phyloP scores from a whole-genome alignment of 2,888 invertebrate species.

The Metopia argyrocephala region DNA sequence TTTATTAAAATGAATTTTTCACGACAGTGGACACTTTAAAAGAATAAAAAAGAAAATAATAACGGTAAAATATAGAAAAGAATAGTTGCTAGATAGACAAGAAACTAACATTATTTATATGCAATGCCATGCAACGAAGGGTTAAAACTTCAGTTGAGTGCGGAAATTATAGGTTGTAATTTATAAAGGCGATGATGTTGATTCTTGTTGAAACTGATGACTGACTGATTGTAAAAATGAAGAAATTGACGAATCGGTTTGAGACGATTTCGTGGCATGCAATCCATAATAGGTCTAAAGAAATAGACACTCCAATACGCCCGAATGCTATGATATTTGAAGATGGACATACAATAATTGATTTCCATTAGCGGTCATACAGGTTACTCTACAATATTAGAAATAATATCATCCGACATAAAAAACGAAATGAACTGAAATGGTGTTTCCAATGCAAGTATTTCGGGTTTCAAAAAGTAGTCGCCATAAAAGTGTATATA shows the following conservation, averaged over 20 bases:
- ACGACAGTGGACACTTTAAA: too few species aligned
- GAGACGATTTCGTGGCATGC: slow-evolving; percentile 54
- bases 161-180: too few species aligned
- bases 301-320: too few species aligned
- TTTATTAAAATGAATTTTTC: too few species aligned
- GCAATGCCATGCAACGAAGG: too few species aligned
- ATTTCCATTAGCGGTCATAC: slow-evolving; percentile 35
- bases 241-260: slow-evolving; percentile 45
- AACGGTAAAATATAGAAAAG: too few species aligned
- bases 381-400: slow-evolving; percentile 8
- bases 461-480: background rate
- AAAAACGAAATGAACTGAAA: slow-evolving; percentile 10
- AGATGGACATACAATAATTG: slow-evolving; percentile 34
- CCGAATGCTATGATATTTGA: slow-evolving; percentile 23
- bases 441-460: background rate
- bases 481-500: background rate
- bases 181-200: background rate
- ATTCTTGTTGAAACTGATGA: background rate
- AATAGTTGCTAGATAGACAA: too few species aligned
- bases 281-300: too few species aligned
- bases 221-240: slow-evolving; percentile 78
- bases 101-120: too few species aligned
- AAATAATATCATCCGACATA: slow-evolving; percentile 22
- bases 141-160: slow-evolving; percentile 1
- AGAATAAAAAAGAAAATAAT: too few species aligned